phyloP scores from a whole-genome alignment of 2,797 vertebrate species.

The Thripadectes ignobilis region DNA sequence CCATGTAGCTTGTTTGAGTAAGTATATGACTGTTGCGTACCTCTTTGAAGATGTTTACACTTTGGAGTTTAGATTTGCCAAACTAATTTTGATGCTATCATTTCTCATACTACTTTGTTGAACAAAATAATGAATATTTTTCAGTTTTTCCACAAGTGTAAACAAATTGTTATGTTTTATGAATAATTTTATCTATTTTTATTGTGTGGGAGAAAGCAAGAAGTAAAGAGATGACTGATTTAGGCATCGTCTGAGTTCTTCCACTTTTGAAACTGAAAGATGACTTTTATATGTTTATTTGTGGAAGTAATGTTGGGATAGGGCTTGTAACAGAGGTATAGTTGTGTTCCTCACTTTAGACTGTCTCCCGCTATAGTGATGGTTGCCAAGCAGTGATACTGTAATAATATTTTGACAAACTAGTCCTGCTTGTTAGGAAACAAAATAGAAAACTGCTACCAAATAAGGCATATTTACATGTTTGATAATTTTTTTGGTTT shows the following conservation, averaged over 20 bases:
- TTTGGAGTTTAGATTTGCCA: not conserved
- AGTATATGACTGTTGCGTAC: not conserved
- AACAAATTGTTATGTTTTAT: not conserved
- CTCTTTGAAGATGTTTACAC: not conserved
- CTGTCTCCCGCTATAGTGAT: not conserved
- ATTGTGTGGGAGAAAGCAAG: fast-evolving
- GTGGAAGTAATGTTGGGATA: not conserved
- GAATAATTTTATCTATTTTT: not conserved
- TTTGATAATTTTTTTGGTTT: not conserved
- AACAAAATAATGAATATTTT: fast-evolving
- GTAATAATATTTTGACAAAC: not conserved
- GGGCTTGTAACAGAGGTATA: not conserved
- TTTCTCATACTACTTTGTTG: not conserved
- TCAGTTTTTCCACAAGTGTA: not conserved
- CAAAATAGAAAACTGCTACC: not conserved
- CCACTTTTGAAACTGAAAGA: not conserved
- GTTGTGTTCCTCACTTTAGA: not conserved
- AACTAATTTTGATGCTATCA: not conserved
- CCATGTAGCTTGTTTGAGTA: not conserved
- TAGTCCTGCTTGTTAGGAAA: not conserved
- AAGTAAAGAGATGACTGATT: not conserved
- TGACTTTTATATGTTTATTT: not conserved
- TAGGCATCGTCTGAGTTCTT: not conserved
- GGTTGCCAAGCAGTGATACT: not conserved
- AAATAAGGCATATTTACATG: not conserved